phyloP scores from a whole-genome alignment of 30 jellyfish, hydroid and myxozoan genomes.

The Nemopilema nomurai region DNA sequence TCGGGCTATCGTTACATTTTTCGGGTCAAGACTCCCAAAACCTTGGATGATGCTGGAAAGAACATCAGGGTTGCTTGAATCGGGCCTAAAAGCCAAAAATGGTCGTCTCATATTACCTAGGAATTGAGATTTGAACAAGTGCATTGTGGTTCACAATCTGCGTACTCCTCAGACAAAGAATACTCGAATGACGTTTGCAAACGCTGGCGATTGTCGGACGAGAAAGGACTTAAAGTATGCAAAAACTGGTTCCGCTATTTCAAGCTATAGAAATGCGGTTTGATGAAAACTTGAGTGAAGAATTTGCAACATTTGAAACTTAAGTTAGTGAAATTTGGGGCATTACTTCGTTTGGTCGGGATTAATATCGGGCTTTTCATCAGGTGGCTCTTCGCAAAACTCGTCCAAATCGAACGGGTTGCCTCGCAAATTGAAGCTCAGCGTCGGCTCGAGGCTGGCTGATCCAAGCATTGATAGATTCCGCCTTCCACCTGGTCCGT shows the following conservation, averaged over 20 bases:
- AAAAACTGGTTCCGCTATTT: too few species aligned
- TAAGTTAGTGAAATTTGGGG: background rate
- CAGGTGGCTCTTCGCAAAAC: constrained; percentile 52
- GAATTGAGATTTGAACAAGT: too few species aligned
- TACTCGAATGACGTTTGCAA: too few species aligned
- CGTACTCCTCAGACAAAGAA: too few species aligned
- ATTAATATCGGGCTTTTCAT: background rate
- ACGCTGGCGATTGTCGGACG: too few species aligned
- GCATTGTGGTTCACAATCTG: too few species aligned
- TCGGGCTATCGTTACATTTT: constrained; percentile 49
- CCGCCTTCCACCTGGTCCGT: constrained; percentile 4
- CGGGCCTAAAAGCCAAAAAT: constrained; percentile 26
- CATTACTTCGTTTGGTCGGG: background rate
- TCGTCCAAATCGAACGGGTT: constrained; percentile 60
- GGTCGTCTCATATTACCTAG: too few species aligned
- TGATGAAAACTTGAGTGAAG: too few species aligned
- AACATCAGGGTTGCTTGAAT: constrained; percentile 22
- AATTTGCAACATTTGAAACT: too few species aligned
- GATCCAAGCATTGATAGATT: constrained; percentile 54
- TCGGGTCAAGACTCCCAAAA: constrained; percentile 71
- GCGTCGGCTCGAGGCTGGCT: constrained; percentile 63
- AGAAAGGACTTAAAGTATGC: too few species aligned
- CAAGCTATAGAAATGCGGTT: too few species aligned
- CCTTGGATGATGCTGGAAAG: constrained; percentile 67
- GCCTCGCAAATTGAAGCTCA: constrained; percentile 62